These are phyloP conservation scores for Psittacula echo DNA, from an alignment of 2,797 vertebrate genomes.

Conservation along the genomic window DNA sequence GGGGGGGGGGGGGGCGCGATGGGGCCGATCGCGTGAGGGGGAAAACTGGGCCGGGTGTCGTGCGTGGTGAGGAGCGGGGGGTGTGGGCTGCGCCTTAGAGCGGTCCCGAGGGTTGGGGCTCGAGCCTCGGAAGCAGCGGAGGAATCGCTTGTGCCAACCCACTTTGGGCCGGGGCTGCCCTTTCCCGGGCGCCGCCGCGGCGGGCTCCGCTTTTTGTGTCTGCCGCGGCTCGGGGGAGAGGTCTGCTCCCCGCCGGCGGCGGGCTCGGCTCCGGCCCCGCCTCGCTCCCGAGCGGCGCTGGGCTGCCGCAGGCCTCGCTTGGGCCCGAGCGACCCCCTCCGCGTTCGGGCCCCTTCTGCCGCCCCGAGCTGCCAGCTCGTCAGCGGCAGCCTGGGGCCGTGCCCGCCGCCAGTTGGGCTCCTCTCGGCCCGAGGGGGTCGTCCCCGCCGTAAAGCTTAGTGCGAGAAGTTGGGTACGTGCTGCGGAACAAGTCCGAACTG, in stretches of 20 bases:
- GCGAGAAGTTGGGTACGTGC: neutral
- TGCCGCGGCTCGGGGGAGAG: neutral
- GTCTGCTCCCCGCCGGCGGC: neutral
- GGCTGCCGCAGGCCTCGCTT: neutral
- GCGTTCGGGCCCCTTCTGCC: neutral
- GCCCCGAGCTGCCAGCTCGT: neutral
- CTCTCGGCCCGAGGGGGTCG: neutral
- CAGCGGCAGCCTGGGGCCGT: neutral
- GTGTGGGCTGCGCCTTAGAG: neutral
- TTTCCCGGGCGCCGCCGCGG: neutral
- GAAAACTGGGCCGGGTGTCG: neutral
- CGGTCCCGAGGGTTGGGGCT: neutral
- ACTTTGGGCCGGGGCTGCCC: neutral
- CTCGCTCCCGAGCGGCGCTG: neutral
- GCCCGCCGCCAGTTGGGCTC: neutral
- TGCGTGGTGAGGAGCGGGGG: neutral
- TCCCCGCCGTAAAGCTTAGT: neutral
- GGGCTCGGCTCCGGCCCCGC: neutral
- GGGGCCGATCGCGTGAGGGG: neutral
- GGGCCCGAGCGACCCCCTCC: neutral
- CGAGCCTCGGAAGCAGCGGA: neutral
- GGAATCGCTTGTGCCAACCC: neutral
- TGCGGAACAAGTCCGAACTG: accelerated
- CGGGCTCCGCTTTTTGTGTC: slow-evolving; percentile 41
- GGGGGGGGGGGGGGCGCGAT: neutral